Evolutionary conservation across 2,888 invertebrate genomes (phyloP).

Genomic region (Parochlus steinenii): DNA sequence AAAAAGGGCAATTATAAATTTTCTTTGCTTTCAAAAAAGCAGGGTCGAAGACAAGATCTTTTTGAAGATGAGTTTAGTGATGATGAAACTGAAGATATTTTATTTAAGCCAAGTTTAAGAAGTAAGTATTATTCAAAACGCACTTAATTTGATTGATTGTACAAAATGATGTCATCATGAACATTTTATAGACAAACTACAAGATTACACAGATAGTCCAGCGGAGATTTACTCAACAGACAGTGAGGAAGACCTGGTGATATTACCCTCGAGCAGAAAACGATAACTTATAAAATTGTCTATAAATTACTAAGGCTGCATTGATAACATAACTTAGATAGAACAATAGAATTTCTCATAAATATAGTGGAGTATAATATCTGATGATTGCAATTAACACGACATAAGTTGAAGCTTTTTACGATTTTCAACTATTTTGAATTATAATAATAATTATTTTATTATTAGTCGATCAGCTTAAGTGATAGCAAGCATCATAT

Average conservation of each 20-base stretch:
- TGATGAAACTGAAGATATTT: constrained; percentile 21
- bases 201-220: constrained; percentile 5
- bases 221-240: constrained; percentile 5
- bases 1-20: constrained; percentile 16
- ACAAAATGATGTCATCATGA: background rate
- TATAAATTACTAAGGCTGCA: too few species aligned
- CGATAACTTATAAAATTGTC: too few species aligned
- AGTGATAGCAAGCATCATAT: too few species aligned
- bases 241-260: constrained; percentile 7
- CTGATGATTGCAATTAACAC: too few species aligned
- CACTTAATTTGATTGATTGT: background rate
- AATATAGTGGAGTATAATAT: too few species aligned
- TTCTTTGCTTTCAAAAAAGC: constrained; percentile 27
- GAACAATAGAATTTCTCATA: too few species aligned
- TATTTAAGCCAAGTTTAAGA: constrained; percentile 1
- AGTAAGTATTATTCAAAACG: constrained; percentile 1
- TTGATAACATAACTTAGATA: too few species aligned
- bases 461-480: too few species aligned
- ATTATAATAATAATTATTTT: too few species aligned
- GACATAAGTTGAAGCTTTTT: too few species aligned
- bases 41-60: constrained; percentile 19
- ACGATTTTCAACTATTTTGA: too few species aligned
- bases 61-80: constrained; percentile 23
- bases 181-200: constrained; percentile 5
- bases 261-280: too few species aligned